Conservation (phyloP, 2,888 invertebrate species). For the Minunthozetes semirufus region DNA sequence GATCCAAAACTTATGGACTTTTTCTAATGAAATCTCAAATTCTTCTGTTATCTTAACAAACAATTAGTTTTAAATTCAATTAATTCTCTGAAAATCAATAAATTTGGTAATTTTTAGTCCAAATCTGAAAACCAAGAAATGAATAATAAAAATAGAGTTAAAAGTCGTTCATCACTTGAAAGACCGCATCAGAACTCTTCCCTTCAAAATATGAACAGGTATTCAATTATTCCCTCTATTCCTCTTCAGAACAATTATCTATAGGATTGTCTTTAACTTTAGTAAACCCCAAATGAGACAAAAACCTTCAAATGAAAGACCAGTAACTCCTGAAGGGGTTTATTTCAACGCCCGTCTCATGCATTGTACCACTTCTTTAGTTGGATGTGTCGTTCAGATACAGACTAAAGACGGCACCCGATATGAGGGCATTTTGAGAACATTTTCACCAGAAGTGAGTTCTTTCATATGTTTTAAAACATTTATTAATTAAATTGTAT, state of each 20-base stretch:
- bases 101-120: background rate
- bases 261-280: too few species aligned
- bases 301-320: background rate
- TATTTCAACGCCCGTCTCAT: slow-evolving; percentile 83
- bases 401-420: slow-evolving; percentile 67
- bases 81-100: background rate
- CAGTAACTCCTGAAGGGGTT: slow-evolving; percentile 62
- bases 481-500: slow-evolving; percentile 28
- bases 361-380: slow-evolving; percentile 76
- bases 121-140: background rate
- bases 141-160: background rate
- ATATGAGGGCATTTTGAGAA: slow-evolving; percentile 83
- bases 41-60: too few species aligned
- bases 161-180: background rate
- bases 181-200: too few species aligned
- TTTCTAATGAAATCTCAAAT: too few species aligned
- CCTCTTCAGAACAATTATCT: too few species aligned
- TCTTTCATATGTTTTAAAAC: background rate
- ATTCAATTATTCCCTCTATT: too few species aligned
- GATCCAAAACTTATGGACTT: too few species aligned
- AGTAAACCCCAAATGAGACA: background rate
- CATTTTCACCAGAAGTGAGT: slow-evolving; percentile 63
- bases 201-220: too few species aligned
- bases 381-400: slow-evolving; percentile 51
- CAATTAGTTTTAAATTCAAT: too few species aligned